Percentiles rank a stretch among this genome's conserved stretches.
Conservation (phyloP, 2,888 invertebrate genomes). For the Scotopteryx bipunctaria region DNA sequence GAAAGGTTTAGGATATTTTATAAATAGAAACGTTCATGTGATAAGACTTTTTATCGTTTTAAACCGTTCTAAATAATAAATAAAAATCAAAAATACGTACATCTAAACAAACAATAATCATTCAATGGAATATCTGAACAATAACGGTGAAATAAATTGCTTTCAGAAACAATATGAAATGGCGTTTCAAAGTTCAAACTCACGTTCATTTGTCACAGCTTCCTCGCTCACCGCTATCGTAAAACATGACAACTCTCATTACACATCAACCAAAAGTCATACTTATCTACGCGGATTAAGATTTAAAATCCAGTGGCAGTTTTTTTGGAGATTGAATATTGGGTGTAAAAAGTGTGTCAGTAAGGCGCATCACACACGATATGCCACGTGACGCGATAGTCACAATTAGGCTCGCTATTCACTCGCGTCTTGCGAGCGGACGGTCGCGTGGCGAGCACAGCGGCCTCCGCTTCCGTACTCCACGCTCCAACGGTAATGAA, state of each 20-base stretch:
- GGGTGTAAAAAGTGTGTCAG: slow-evolving; percentile 34
- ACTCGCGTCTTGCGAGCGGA: slow-evolving; percentile 43
- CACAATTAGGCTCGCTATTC: slow-evolving; percentile 75
- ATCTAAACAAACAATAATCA: slow-evolving; percentile 21
- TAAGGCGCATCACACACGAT: slow-evolving; percentile 44
- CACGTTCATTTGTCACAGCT: slow-evolving; percentile 73
- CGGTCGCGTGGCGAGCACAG: slow-evolving; percentile 38
- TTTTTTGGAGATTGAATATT: background rate
- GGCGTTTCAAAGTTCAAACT: slow-evolving; percentile 65
- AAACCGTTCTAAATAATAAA: slow-evolving; percentile 3
- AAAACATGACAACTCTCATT: slow-evolving; percentile 18
- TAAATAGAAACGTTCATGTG: too few relatives aligned
- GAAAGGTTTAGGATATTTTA: background rate
- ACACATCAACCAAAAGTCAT: slow-evolving; percentile 7
- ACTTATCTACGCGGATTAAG: background rate
- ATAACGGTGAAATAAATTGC: slow-evolving; percentile 38
- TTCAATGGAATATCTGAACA: slow-evolving; percentile 33
- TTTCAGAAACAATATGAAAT: slow-evolving; percentile 42
- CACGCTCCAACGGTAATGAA: slow-evolving; percentile 64
- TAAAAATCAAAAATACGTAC: background rate
- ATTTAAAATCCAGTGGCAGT: slow-evolving; percentile 1
- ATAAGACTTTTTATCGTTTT: background rate
- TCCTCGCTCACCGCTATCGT: slow-evolving; percentile 34
- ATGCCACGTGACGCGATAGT: slow-evolving; percentile 68
- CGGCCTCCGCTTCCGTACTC: slow-evolving; percentile 49